Conservation (phyloP, 2,113 vertebrate species). For the Aramus guarauna region DNA sequence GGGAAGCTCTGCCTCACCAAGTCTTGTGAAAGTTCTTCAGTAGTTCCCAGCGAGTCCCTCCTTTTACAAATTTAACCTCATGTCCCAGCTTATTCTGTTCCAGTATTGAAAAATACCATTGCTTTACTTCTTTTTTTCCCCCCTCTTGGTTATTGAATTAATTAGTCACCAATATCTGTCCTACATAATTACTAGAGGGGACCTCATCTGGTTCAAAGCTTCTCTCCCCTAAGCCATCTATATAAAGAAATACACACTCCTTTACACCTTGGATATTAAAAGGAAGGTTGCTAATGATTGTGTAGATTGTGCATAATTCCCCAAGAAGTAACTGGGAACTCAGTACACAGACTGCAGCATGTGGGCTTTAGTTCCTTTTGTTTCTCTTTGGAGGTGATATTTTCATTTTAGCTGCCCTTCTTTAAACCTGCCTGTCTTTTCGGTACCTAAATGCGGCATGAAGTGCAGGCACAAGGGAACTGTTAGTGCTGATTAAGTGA, state of each 20-base stretch:
- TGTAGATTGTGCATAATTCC: background rate
- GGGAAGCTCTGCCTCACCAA: background rate
- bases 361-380: background rate
- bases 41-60: background rate
- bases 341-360: background rate
- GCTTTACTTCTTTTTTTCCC: background rate
- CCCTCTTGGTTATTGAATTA: background rate
- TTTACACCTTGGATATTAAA: background rate
- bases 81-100: background rate
- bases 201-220: background rate
- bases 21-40: background rate
- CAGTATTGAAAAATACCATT: background rate
- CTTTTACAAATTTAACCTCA: background rate
- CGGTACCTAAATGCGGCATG: background rate
- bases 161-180: background rate
- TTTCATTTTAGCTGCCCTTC: background rate
- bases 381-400: background rate
- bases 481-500: background rate
- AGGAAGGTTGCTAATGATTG: background rate
- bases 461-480: background rate
- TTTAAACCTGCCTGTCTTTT: background rate
- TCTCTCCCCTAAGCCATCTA: background rate
- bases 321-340: background rate
- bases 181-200: background rate
- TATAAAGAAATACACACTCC: background rate